Base-by-base conservation (phyloP, 1,140 invertebrate species). In the Tetramorium parvispinum region DNA sequence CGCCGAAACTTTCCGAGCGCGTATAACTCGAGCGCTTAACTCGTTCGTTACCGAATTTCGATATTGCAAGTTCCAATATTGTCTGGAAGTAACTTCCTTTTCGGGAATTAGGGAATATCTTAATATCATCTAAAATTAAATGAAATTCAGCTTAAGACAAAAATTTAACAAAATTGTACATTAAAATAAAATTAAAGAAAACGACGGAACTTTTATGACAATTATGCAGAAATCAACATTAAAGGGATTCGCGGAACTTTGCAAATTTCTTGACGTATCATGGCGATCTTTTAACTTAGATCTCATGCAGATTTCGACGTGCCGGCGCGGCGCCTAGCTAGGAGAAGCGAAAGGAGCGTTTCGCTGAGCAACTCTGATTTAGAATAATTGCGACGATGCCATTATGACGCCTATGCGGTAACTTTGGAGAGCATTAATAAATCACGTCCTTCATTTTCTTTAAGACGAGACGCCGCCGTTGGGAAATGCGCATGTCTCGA, bases 391-490 rank as follows among this genome's bases (percentile, higher is more conserved):
- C 78, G 43, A 37, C 65, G 65, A 71, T 83, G 79, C 66, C 68
- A 83, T 83, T 81, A 81, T 70, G 51, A 32, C 78, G 78, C 65
- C 78, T 70, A 73, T 61, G 79, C 68, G 68, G 68, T 83, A 83
- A 83, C 79, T 83, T 83, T 83, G 79, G 79, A 83, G 49, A 75
- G 53, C 66, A 24, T 83, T 83, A 83, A 83, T 83, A 83, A 83
- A 83, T 83, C 79, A 83, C 79, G 79, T 61, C 68, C 68, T 75
- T 83, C 79, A 83, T 83, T 83, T 75, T 83, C 79, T 83, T 83
- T 83, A 59, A 83, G 79, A 83, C 40, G 53, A 83, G 79, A 83
- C 66, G 66, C 77, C 40, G 40, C 68, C 79, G 79, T 83, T 83
- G 79, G 68, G 68, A 83, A 83, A 83, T 83, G 79, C 79, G 79